Evolutionary conservation across 2,888 invertebrate genomes (phyloP), one percentile per base, ranked within the genome.

Genomic region (Acanthococcus lagerstroemiae): DNA sequence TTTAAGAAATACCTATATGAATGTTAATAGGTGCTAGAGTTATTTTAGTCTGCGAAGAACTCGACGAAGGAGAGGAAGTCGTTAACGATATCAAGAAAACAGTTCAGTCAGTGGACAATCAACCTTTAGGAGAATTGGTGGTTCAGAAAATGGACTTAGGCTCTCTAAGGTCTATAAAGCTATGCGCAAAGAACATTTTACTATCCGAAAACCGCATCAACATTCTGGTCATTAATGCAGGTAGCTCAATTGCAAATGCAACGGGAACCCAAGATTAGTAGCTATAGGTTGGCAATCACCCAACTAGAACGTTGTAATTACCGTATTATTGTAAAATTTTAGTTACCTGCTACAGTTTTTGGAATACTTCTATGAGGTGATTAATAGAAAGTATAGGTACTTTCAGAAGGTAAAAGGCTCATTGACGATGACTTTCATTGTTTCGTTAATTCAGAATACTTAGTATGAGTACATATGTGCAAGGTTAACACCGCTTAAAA

Each of bases 41-140:
- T 4, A 77, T 81, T 52, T 69, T 81, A 71, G 81, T 80, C 0
- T 80, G 80, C 70, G 71, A 81, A 56, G 75, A 79, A 71, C 46
- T 74, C 1, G 71, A 73, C 19, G 75, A 75, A 67, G 79, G 76
- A 0, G 72, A 76, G 60, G 69, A 71, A 48, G 78, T 79, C 7
- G 75, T 76, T 4, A 44, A 67, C 0, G 72, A 71, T 2, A 72
- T 73, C 24, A 67, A 69, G 9, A 58, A 70, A 22, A 55, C 67
- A 0, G 56, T 70, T 2, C 63, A 44, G 1, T 17, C 56, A 2
- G 67, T 26, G 5, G 30, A 66, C 19, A 50, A 66, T 61, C 17
- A 61, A 67, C 54, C 55, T 2, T 68, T 73, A 73, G 75, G 76
- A 0, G 75, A 78, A 60, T 71, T 83, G 22, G 73, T 78, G 1